These are phyloP conservation scores for Acronicta aceris DNA, from an alignment of 2,888 invertebrate genomes.

Conservation along the genomic window DNA sequence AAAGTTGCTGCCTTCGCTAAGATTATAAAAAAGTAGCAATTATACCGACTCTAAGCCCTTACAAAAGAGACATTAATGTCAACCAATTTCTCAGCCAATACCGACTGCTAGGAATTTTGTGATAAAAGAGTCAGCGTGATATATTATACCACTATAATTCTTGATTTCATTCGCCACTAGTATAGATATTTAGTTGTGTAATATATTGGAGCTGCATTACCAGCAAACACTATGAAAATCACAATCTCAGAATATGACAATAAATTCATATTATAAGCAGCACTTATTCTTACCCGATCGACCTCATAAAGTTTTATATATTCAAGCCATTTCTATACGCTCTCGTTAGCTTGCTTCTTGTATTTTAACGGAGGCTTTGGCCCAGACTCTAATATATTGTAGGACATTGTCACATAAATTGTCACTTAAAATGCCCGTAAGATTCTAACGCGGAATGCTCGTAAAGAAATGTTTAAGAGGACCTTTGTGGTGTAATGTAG, in stretches of 20 bases:
- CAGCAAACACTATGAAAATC: neutral
- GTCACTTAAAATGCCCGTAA: slow-evolving; percentile 70
- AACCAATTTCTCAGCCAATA: no score
- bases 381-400: slow-evolving; percentile 70
- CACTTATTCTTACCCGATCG: slow-evolving; percentile 51
- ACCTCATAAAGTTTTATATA: slow-evolving; percentile 65
- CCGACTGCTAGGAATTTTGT: no score
- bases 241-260: slow-evolving; percentile 8
- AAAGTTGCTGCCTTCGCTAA: no score
- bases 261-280: slow-evolving; percentile 38
- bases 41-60: no score
- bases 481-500: slow-evolving; percentile 51
- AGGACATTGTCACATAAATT: slow-evolving; percentile 76
- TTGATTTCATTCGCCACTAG: no score
- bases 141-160: no score
- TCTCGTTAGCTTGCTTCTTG: slow-evolving; percentile 62
- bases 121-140: no score
- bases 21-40: no score
- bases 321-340: slow-evolving; percentile 63
- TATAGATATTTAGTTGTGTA: no score
- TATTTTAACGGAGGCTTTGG: slow-evolving; percentile 63
- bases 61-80: no score
- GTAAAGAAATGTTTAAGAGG: slow-evolving; percentile 61
- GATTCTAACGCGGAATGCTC: slow-evolving; percentile 62
- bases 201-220: neutral